A percentile compares a stretch with the other conserved stretches of the same genome.
Evolutionary conservation across 2,797 vertebrate genomes (phyloP).

Genomic region (Valencia hispanica): DNA sequence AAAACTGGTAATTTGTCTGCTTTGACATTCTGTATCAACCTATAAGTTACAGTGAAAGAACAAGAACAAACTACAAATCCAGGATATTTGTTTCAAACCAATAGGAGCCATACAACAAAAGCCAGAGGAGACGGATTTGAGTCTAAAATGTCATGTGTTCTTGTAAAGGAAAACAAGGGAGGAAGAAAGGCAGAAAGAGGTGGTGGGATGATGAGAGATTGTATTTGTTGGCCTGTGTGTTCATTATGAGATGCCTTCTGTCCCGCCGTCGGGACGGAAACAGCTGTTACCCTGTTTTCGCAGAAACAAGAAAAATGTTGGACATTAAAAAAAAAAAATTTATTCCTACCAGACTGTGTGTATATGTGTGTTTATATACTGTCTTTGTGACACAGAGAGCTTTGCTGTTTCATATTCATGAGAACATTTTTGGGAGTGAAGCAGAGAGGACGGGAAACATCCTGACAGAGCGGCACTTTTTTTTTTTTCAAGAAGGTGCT

Average conservation of each 20-base stretch:
- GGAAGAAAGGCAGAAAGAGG: constrained; percentile 12
- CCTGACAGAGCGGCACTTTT: constrained; percentile 16
- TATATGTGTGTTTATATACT: constrained; percentile 36
- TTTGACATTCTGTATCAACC: neutral
- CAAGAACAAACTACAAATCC: constrained; percentile 1
- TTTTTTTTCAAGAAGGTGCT: constrained; percentile 1
- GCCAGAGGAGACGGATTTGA: constrained; percentile 9
- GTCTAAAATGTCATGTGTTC: constrained; percentile 20
- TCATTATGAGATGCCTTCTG: constrained; percentile 76
- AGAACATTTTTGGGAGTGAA: constrained; percentile 27
- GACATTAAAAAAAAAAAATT: constrained; percentile 76
- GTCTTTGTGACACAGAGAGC: constrained; percentile 10
- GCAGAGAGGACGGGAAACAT: constrained; percentile 21
- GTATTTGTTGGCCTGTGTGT: constrained; percentile 75
- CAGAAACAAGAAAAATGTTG: constrained; percentile 79
- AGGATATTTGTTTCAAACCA: constrained; percentile 19
- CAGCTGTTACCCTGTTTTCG: constrained; percentile 72
- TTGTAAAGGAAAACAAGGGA: constrained; percentile 9
- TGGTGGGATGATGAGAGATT: constrained; percentile 40
- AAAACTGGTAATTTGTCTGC: neutral
- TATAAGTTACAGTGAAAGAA: neutral
- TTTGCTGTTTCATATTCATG: constrained; percentile 42
- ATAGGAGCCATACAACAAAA: constrained; percentile 5
- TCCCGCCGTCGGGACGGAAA: constrained; percentile 67
- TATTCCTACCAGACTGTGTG: constrained; percentile 69